Conservation (phyloP, 2,113 vertebrate genomes). For the Menidia beryllina region DNA sequence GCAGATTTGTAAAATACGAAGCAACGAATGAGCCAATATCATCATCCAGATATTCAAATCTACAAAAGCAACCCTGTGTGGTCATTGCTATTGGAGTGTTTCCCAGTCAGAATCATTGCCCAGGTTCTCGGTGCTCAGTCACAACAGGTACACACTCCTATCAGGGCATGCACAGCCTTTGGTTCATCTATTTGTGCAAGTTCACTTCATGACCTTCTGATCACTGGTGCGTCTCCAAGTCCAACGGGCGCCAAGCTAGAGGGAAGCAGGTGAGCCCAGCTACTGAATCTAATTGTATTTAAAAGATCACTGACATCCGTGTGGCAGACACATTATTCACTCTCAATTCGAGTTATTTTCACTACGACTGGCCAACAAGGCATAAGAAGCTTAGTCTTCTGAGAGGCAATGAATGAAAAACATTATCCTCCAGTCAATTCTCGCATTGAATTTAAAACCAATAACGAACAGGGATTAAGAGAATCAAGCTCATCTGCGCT, state of each 20-base stretch:
- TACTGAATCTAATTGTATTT: slow-evolving; percentile 44
- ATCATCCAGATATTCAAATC: slow-evolving; percentile 2
- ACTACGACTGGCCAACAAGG: slow-evolving; percentile 29
- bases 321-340: slow-evolving; percentile 48
- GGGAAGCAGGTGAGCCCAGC: slow-evolving; percentile 46
- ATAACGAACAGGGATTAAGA: slow-evolving; percentile 8
- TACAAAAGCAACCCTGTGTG: background rate
- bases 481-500: slow-evolving; percentile 7
- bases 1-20: background rate
- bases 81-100: background rate
- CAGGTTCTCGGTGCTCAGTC: background rate
- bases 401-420: slow-evolving; percentile 31
- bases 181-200: slow-evolving; percentile 24
- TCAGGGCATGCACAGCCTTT: slow-evolving; percentile 6
- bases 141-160: background rate
- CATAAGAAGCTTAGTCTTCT: slow-evolving; percentile 40
- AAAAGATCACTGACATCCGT: slow-evolving; percentile 40
- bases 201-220: slow-evolving; percentile 41
- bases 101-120: background rate
- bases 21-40: slow-evolving; percentile 3
- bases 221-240: background rate
- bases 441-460: slow-evolving; percentile 36
- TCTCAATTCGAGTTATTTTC: slow-evolving; percentile 30
- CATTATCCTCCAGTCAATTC: slow-evolving; percentile 37
- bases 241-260: slow-evolving; percentile 13